These are phyloP conservation scores for Anarrhichthys ocellatus DNA, from an alignment of 2,113 vertebrate genomes.

Conservation along the genomic window DNA sequence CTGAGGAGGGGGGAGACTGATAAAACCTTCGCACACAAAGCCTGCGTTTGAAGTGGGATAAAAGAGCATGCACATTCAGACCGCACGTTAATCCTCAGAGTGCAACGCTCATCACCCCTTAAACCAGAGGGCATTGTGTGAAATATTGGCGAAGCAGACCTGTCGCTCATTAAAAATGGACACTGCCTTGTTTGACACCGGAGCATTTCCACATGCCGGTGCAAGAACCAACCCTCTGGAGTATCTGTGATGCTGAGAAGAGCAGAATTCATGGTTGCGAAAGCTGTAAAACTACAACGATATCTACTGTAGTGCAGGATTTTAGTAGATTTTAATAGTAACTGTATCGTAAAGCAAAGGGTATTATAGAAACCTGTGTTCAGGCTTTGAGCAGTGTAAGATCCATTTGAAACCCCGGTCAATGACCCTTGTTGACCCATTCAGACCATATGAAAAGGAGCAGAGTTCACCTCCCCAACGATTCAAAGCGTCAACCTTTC, in stretches of 20 bases:
- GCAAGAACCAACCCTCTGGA: background rate
- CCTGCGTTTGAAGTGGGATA: background rate
- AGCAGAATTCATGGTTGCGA: constrained; percentile 32
- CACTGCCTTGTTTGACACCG: background rate
- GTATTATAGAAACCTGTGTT: constrained; percentile 21
- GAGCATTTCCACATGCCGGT: constrained; percentile 19
- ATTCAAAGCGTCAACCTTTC: constrained; percentile 11
- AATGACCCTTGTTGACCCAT: background rate
- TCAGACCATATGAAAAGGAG: background rate
- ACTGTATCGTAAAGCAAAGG: constrained; percentile 24
- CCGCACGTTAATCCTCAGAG: constrained; percentile 6
- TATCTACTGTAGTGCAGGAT: constrained; percentile 34
- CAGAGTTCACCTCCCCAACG: constrained; percentile 5
- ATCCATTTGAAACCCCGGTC: background rate
- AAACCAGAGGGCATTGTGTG: background rate
- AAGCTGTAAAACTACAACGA: constrained; percentile 8
- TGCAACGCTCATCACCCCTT: constrained; percentile 1
- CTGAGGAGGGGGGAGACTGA: background rate
- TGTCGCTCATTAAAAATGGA: background rate
- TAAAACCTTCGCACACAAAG: constrained; percentile 2
- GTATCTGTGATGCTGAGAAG: constrained; percentile 8
- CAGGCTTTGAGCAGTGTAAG: constrained; percentile 11
- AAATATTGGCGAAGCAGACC: background rate
- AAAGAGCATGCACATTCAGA: background rate
- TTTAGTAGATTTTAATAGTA: constrained; percentile 45